Evolutionary conservation across 23 tunicate species (phyloP).

Genomic region (Ciona savignyi): DNA sequence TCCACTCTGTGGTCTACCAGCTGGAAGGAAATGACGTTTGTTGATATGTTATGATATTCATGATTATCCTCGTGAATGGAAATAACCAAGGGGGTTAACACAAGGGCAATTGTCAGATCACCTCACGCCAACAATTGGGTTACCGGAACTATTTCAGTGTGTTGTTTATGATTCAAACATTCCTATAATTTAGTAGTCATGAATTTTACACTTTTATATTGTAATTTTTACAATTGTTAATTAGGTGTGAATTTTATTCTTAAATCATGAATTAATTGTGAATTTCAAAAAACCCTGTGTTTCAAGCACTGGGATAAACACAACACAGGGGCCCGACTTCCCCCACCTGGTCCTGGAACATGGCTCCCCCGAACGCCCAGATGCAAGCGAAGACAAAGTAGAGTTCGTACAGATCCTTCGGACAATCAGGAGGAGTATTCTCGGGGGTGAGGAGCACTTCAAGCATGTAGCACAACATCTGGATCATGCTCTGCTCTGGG

Average conservation of each 20-base stretch:
- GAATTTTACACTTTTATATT: background rate
- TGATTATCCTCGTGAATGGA: too few relatives aligned
- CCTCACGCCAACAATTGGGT: too few relatives aligned
- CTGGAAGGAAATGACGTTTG: constrained; percentile 19
- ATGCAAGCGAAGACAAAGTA: constrained; percentile 96
- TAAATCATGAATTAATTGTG: background rate
- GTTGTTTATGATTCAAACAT: too few relatives aligned
- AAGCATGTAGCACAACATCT: constrained; percentile 90
- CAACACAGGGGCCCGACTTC: too few relatives aligned
- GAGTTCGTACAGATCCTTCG: constrained; percentile 95
- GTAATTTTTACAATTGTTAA: background rate
- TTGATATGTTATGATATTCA: too few relatives aligned
- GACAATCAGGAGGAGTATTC: constrained; percentile 95
- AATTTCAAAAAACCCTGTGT: background rate
- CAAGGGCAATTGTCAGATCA: too few relatives aligned
- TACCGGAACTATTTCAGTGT: too few relatives aligned
- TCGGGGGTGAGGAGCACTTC: constrained; percentile 96
- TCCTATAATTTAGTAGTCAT: background rate
- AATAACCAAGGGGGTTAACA: too few relatives aligned
- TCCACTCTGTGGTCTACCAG: constrained; percentile 98
- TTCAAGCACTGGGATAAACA: too few relatives aligned
- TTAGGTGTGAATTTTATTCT: background rate
- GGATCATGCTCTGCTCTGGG: constrained; percentile 96
- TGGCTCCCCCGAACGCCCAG: constrained; percentile 97
- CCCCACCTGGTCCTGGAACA: constrained; percentile 99